Evolutionary conservation across 2,797 vertebrate species (phyloP), one percentile per base, ranked within the genome.

Genomic region (Paramormyrops hopkinsi): DNA sequence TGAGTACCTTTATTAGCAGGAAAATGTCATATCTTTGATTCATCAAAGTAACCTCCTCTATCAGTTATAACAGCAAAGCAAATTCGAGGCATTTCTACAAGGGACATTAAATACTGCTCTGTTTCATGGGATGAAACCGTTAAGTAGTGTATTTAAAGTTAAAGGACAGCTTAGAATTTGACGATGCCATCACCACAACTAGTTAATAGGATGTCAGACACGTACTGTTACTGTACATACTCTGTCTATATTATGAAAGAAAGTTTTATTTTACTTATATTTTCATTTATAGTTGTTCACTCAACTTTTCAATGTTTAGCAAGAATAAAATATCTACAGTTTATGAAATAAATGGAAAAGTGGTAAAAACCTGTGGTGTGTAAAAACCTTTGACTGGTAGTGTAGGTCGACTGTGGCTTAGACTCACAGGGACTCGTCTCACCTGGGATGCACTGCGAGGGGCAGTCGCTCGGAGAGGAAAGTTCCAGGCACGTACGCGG

Each of bases 401-500:
- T 19, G 4, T 0, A 73, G n/a, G 11, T 2, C 11, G 14, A 56
- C 50, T 41, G 9, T 51, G 25, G 25, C 62, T 65, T 29, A 65
- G 62, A 29, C 25, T 33, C 25, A 41, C 37, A 41, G 73, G 14
- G 37, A 79, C 3, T 51, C 17, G 33, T 25, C 33, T 7, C 93
- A 98, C 97, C 97, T 19, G 92, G 92, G 53, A 95, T 12, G 33
- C 97, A 98, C 7, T 82, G 89, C 29, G 92, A 91, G 1, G 92
- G 92, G 90, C 97, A 99, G 94, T 95, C 95, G 2, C 50, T 89
- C 85, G 93, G 91, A 41, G 92, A 90, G 82, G 94, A 94, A 0
- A 97, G 95, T 8, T 97, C 96, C 59, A 94, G 93, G 90, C 97
- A 98, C 14, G 95, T 95, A 0, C 92, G 93, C 6, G 97, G 96